These are phyloP conservation scores for Psix sp. DNA, from an alignment of 1,140 invertebrate genomes.

Conservation along the genomic window DNA sequence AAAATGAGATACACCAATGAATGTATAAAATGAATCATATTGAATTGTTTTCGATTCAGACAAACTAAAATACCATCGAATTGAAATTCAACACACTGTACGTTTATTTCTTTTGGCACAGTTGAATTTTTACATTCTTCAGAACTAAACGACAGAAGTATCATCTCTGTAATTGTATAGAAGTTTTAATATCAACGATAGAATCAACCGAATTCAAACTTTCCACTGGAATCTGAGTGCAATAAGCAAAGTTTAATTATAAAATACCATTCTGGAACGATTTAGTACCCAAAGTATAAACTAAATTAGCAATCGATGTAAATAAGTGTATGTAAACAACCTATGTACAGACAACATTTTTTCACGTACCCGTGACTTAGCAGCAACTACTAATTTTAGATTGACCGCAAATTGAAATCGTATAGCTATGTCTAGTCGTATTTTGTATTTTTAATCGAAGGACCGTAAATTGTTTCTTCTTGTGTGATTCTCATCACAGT, in stretches of 20 bases:
- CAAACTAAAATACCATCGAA: too few relatives aligned
- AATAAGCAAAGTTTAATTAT: constrained; percentile 11
- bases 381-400: constrained; percentile 1
- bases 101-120: too few relatives aligned
- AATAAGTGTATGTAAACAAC: constrained; percentile 44
- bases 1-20: too few relatives aligned
- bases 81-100: too few relatives aligned
- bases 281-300: constrained; percentile 14
- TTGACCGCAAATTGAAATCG: constrained; percentile 30
- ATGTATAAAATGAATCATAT: too few relatives aligned
- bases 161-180: too few relatives aligned
- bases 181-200: constrained; percentile 18
- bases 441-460: constrained; percentile 31
- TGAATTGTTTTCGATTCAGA: too few relatives aligned
- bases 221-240: constrained; percentile 3
- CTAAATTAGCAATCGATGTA: constrained; percentile 31
- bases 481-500: constrained; percentile 1
- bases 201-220: not conserved
- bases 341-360: constrained; percentile 34
- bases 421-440: constrained; percentile 63
- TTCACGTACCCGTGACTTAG: constrained; percentile 26
- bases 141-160: too few relatives aligned
- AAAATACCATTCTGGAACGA: constrained; percentile 1
- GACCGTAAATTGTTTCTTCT: constrained; percentile 7
- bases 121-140: too few relatives aligned